Conservation (phyloP, 2,797 vertebrate species). For the Psittacula derbiana region DNA sequence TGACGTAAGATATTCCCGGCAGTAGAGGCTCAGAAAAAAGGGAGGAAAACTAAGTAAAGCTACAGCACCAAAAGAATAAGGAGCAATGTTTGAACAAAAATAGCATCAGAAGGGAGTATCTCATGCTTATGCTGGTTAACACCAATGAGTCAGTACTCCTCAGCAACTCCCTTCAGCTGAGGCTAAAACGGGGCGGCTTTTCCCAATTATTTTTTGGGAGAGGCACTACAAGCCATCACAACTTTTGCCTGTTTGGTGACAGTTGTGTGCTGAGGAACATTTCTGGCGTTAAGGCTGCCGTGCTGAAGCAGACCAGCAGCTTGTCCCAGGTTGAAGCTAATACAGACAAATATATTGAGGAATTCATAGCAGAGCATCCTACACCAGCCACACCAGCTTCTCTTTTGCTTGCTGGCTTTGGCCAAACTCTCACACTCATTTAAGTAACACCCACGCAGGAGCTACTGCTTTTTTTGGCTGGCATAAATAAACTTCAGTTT, state of each 20-base stretch:
- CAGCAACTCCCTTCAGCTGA: background rate
- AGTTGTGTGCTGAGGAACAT: rapidly evolving
- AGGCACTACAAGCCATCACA: background rate
- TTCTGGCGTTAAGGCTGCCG: background rate
- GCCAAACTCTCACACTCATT: background rate
- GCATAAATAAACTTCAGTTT: background rate
- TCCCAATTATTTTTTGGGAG: background rate
- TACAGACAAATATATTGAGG: background rate
- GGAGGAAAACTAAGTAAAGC: background rate
- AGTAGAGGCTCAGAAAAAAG: background rate
- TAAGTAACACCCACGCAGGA: background rate
- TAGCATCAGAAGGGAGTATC: background rate
- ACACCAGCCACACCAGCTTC: background rate
- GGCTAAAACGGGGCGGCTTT: background rate
- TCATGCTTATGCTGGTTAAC: background rate
- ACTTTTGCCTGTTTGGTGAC: rapidly evolving
- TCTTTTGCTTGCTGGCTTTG: background rate
- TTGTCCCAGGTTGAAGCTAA: background rate
- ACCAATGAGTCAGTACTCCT: background rate
- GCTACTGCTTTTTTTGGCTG: background rate
- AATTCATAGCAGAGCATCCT: background rate
- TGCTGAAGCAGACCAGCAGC: background rate
- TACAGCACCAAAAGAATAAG: background rate
- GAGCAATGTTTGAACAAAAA: background rate
- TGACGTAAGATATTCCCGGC: background rate